A percentile compares a stretch with the other conserved stretches of the same genome.
Evolutionary conservation across 2,888 invertebrate species (phyloP).

Genomic region (Drosophila cognata): DNA sequence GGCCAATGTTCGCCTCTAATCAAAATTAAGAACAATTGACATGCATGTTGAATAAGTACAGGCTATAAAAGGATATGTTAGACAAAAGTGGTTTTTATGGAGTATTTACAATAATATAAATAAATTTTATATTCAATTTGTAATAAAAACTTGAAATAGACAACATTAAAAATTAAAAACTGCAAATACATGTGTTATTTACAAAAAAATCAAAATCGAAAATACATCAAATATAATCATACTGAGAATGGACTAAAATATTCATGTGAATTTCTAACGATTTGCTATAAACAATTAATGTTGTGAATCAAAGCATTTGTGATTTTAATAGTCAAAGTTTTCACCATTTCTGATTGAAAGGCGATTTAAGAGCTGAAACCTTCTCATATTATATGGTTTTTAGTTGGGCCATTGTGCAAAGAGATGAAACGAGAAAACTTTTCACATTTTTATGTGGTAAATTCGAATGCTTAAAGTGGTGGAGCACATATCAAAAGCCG

Average conservation of each 20-base stretch:
- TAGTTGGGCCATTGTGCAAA: constrained; percentile 34
- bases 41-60: constrained; percentile 6
- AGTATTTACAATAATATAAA: neutral
- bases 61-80: neutral
- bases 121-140: no score
- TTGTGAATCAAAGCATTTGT: neutral
- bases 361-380: constrained; percentile 36
- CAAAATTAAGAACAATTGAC: constrained; percentile 41
- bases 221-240: neutral
- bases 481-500: constrained; percentile 60
- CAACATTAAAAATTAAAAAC: neutral
- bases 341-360: constrained; percentile 45
- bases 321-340: constrained; percentile 50
- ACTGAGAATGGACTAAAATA: neutral
- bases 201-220: neutral
- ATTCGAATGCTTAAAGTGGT: constrained; percentile 50
- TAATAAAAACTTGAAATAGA: neutral
- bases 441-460: constrained; percentile 24
- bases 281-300: neutral
- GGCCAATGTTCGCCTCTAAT: constrained; percentile 47
- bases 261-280: neutral
- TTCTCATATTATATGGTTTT: constrained; percentile 31
- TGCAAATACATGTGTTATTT: neutral
- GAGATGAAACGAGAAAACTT: constrained; percentile 47
- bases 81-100: neutral